Evolutionary conservation across 53 echinoderm and acorn worm species (phyloP), one percentile per base, ranked within the genome.

Genomic region (Paracentrotus lividus): DNA sequence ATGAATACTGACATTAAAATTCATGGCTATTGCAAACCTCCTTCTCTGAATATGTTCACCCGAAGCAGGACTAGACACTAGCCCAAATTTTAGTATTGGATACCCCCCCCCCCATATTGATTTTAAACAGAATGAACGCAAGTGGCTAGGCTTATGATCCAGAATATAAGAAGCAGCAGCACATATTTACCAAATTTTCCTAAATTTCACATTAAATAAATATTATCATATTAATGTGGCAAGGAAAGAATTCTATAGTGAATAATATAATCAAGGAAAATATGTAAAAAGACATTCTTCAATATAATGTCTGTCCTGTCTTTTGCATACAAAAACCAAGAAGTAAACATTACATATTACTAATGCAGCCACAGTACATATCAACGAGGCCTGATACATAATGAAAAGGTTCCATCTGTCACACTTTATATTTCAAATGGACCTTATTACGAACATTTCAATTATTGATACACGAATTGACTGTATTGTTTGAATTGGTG

Each of bases 391-490:
- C 44, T 81, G 26, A 81, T 81, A 47, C 81, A 81, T 81, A 12
- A 81, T 81, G 81, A 81, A 81, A 13, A 26, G 44, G 31, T n/a
- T 56, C 86, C 86, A 86, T 86, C 86, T 86, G 86, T 86, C 86
- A 56, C 86, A 56, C 86, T n/a, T 47, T 32, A 54, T n/a, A n/a
- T 86, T 56, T 53, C 34, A 52, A 86, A 56, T 47, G 81, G 81
- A 81, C 81, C 56, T 86, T 56, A 86, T 55, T 86, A 86, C 53
- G 53, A 56, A 86, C 75, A 72, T 90, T 90, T 90, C 91, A 90
- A 90, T 90, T 69, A 90, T 90, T 90, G 91, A 90, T 90, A 90
- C 91, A 90, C 67, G 75, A 68, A 72, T 90, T 90, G 91, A 90
- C 91, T 90, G 49, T 90, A 69, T 51, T 90, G 91, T 90, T 90